A percentile compares a stretch with the other conserved stretches of the same genome.
phyloP scores from a whole-genome alignment of 2,888 invertebrate genomes.

The Pycnomerus fuliginosus region DNA sequence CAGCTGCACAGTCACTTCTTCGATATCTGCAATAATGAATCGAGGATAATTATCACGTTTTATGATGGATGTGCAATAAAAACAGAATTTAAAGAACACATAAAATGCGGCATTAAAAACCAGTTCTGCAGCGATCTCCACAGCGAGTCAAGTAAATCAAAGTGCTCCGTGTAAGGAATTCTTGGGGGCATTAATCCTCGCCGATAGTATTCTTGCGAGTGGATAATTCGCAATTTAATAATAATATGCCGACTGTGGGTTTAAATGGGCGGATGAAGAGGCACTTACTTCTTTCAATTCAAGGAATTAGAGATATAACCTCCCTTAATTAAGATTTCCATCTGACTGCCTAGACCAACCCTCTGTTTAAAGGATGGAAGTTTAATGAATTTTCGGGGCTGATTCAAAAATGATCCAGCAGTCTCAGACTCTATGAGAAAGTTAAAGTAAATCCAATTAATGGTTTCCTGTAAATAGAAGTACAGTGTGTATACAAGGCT shows the following conservation, averaged over 20 bases:
- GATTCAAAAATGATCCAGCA: background rate
- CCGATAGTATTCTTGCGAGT: slow-evolving; percentile 19
- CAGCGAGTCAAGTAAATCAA: slow-evolving; percentile 16
- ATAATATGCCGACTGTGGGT: slow-evolving; percentile 19
- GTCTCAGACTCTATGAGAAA: slow-evolving; percentile 20
- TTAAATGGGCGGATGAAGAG: too few relatives aligned
- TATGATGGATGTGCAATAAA: background rate
- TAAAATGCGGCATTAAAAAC: slow-evolving; percentile 21
- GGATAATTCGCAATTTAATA: slow-evolving; percentile 21
- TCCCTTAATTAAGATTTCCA: too few relatives aligned
- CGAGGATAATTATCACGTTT: background rate
- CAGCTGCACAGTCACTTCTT: slow-evolving; percentile 59
- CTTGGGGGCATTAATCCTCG: slow-evolving; percentile 14
- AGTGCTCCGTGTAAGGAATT: slow-evolving; percentile 5
- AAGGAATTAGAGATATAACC: too few relatives aligned
- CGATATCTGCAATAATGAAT: slow-evolving; percentile 60
- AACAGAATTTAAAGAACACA: slow-evolving; percentile 8
- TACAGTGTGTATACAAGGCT: slow-evolving; percentile 33
- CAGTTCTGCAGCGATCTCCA: slow-evolving; percentile 20
- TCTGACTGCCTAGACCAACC: too few relatives aligned
- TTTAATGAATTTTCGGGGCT: background rate
- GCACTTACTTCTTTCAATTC: too few relatives aligned
- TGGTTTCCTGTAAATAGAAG: slow-evolving; percentile 39
- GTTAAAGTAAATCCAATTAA: slow-evolving; percentile 38
- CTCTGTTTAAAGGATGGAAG: background rate